Conservation (phyloP, 2,888 invertebrate species). For the Lottia scabra region DNA sequence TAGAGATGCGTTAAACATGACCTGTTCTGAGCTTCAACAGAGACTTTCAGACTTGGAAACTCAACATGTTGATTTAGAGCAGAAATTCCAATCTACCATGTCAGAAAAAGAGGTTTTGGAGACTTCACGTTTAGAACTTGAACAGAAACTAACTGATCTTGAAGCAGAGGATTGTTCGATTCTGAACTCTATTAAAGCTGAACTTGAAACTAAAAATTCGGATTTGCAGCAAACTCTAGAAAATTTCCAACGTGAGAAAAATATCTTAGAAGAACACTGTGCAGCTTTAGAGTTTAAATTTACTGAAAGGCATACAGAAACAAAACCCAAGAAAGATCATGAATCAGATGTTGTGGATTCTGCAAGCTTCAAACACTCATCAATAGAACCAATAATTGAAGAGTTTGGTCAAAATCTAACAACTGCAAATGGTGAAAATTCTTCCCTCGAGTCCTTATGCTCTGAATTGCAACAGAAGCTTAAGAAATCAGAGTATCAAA, state of each 20-base stretch:
- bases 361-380: no score
- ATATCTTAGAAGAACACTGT: neutral
- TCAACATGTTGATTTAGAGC: no score
- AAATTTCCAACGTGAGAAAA: no score
- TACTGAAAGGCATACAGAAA: neutral
- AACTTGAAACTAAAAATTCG: slow-evolving; percentile 16
- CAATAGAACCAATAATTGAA: no score
- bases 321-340: no score
- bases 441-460: slow-evolving; percentile 13
- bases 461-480: slow-evolving; percentile 10
- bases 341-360: no score
- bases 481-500: slow-evolving; percentile 7
- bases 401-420: slow-evolving; percentile 1
- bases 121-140: slow-evolving; percentile 7
- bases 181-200: neutral
- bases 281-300: slow-evolving; percentile 13
- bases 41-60: no score
- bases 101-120: slow-evolving; percentile 9
- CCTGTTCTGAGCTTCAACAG: neutral
- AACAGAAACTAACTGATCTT: slow-evolving; percentile 14
- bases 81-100: no score
- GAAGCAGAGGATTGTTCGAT: slow-evolving; percentile 6
- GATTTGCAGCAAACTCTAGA: slow-evolving; percentile 16
- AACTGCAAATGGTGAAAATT: slow-evolving; percentile 9
- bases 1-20: neutral